phyloP scores from a whole-genome alignment of 2,797 vertebrate species.

The Cygnus olor region DNA sequence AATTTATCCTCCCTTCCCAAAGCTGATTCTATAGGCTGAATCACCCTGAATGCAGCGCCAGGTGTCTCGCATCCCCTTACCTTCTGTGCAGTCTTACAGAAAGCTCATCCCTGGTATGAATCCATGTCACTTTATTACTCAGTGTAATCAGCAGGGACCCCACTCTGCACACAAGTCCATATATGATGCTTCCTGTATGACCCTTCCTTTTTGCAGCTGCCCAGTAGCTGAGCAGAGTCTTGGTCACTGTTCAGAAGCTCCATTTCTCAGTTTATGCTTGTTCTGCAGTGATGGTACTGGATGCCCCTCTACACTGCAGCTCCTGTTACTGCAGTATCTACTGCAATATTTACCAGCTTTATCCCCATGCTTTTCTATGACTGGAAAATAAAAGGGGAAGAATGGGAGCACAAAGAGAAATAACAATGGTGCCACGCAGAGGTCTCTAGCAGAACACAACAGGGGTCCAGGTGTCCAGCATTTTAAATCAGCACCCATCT shows the following conservation, averaged over 20 bases:
- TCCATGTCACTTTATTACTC: not conserved
- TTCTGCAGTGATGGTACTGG: not conserved
- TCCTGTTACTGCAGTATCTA: not conserved
- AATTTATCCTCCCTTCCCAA: not conserved
- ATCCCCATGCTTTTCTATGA: not conserved
- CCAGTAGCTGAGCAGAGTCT: fast-evolving
- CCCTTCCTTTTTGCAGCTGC: not conserved
- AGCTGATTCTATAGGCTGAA: not conserved
- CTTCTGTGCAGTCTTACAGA: not conserved
- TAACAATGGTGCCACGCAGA: not conserved
- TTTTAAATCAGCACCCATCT: not conserved
- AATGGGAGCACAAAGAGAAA: not conserved
- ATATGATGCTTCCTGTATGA: not conserved
- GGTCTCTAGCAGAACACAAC: not conserved
- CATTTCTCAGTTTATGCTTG: not conserved
- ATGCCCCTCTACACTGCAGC: not conserved
- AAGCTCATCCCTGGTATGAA: not conserved
- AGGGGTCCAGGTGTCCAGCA: not conserved
- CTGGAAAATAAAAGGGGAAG: not conserved
- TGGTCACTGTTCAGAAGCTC: not conserved
- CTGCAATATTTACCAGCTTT: not conserved
- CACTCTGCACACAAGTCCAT: not conserved
- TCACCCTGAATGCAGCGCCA: not conserved
- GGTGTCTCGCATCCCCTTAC: not conserved
- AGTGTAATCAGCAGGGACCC: not conserved